phyloP scores from a whole-genome alignment of 2,797 vertebrate species.

The Brachyalestes nurse region DNA sequence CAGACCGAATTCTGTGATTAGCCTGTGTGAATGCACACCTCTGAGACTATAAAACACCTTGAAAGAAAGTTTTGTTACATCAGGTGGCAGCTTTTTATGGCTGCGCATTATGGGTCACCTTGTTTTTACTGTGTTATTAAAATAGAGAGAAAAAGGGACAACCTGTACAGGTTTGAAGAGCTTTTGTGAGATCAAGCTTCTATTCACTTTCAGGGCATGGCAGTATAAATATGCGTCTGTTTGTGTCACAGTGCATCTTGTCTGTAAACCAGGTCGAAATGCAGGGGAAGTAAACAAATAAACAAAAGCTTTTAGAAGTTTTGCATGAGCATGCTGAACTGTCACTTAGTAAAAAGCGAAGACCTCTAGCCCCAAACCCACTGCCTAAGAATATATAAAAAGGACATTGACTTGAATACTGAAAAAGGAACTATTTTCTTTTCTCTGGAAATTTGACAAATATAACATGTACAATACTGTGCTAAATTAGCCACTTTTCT shows the following conservation, averaged over 20 bases:
- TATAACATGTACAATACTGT: background rate
- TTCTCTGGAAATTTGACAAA: background rate
- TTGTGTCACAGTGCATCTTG: background rate
- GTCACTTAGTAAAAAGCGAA: no score
- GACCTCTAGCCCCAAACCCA: no score
- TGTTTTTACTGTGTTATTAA: slow-evolving; percentile 39
- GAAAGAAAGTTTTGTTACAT: slow-evolving; percentile 25
- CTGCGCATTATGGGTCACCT: slow-evolving; percentile 22
- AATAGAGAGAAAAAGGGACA: slow-evolving; percentile 3
- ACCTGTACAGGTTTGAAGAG: background rate
- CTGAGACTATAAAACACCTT: slow-evolving; percentile 11
- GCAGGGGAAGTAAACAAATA: background rate
- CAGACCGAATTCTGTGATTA: background rate
- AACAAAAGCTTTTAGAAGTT: background rate
- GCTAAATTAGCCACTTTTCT: background rate
- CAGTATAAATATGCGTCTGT: background rate
- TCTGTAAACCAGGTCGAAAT: background rate
- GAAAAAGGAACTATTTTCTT: background rate
- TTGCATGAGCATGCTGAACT: no score
- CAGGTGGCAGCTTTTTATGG: slow-evolving; percentile 14
- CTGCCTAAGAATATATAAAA: background rate
- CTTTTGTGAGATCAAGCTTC: background rate
- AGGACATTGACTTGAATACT: background rate
- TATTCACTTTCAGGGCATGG: background rate
- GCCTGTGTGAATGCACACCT: slow-evolving; percentile 4